These are phyloP conservation scores for Spicauda simplicius DNA, from an alignment of 2,888 invertebrate species.

Conservation along the genomic window DNA sequence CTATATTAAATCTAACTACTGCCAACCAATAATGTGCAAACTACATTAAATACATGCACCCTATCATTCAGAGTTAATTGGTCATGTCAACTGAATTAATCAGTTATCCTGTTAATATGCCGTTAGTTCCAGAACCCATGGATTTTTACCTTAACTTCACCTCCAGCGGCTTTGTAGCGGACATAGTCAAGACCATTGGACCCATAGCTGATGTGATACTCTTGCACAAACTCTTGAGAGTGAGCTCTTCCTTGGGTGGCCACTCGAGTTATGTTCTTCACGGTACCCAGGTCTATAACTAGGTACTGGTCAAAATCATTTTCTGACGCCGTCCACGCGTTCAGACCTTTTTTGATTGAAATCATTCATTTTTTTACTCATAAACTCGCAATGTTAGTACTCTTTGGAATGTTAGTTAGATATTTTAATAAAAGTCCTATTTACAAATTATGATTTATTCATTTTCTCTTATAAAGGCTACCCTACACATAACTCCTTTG, in stretches of 20 bases:
- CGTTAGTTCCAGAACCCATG: conserved; percentile 14
- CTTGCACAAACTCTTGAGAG: conserved; percentile 95
- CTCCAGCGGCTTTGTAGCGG: conserved; percentile 95
- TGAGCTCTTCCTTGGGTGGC: conserved; percentile 96
- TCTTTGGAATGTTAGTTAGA: conserved; percentile 33
- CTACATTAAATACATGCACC: conserved; percentile 36
- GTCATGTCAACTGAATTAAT: not conserved
- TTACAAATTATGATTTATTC: not conserved
- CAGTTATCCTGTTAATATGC: conserved; percentile 15
- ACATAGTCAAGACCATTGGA: conserved; percentile 95
- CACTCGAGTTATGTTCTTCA: conserved; percentile 95
- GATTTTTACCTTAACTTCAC: conserved; percentile 92
- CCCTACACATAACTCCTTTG: not conserved
- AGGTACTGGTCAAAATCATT: conserved; percentile 97
- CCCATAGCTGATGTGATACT: conserved; percentile 97
- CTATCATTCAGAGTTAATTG: conserved; percentile 1
- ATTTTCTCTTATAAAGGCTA: not conserved
- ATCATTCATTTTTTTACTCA: conserved; percentile 24
- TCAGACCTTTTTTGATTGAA: conserved; percentile 86
- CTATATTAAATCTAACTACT: conserved; percentile 11
- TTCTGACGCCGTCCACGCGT: conserved; percentile 96
- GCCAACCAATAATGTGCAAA: conserved; percentile 32
- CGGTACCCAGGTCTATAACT: conserved; percentile 93
- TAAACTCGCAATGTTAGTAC: not conserved
- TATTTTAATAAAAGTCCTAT: conserved; percentile 4